Percentiles rank a stretch among this genome's conserved stretches.
Conservation (phyloP, 2,113 vertebrate species). For the Hirundichthys speculiger region DNA sequence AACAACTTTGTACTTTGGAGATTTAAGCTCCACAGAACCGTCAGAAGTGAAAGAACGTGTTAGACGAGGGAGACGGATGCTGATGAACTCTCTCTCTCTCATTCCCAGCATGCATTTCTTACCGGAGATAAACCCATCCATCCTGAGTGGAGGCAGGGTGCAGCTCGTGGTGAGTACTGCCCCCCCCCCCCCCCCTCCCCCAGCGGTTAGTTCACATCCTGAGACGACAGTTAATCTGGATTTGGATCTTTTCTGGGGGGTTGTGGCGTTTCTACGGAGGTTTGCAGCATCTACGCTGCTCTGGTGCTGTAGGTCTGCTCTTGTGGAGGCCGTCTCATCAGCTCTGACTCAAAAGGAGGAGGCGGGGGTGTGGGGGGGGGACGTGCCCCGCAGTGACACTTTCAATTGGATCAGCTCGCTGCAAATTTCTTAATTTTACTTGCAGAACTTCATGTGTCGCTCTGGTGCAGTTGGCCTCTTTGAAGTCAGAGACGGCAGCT, state of each 20-base stretch:
- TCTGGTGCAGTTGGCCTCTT: conserved; percentile 40
- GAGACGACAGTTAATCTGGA: not conserved
- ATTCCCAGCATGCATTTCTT: conserved; percentile 83
- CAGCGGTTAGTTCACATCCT: not conserved
- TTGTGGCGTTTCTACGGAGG: conserved; percentile 11
- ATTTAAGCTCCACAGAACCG: too few species aligned
- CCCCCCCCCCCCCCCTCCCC: not conserved
- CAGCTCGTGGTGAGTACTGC: conserved; percentile 88
- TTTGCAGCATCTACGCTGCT: conserved; percentile 54
- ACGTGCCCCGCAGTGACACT: conserved; percentile 37
- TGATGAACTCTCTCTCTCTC: conserved; percentile 7
- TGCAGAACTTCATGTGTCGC: conserved; percentile 50
- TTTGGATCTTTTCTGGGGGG: not conserved
- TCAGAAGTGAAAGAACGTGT: too few species aligned
- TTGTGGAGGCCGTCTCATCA: conserved; percentile 45
- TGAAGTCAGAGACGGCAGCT: conserved; percentile 48
- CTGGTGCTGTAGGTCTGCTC: conserved; percentile 3
- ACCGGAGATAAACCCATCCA: conserved; percentile 84
- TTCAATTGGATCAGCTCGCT: conserved; percentile 50
- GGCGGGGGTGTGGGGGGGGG: too few species aligned
- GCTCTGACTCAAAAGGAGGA: conserved; percentile 29
- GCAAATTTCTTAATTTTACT: conserved; percentile 58
- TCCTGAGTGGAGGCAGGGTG: conserved; percentile 85
- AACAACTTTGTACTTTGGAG: too few species aligned
- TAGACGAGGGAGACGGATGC: too few species aligned